Base-by-base conservation (phyloP, 2,797 vertebrate genomes). In the Helostoma temminkii region DNA sequence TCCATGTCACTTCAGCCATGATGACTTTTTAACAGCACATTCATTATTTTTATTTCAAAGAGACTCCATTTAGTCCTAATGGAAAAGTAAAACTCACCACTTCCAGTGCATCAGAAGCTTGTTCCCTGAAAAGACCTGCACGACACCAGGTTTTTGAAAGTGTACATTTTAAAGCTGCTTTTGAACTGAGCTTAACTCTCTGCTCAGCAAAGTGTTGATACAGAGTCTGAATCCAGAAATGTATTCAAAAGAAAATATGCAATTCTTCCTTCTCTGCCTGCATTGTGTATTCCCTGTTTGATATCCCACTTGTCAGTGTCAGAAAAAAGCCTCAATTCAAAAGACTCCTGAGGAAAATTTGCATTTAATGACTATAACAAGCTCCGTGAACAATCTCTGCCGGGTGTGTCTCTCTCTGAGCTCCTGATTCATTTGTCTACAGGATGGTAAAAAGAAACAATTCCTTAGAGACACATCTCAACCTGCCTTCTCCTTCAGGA, bases 291-390 rank as follows among this genome's bases (percentile, higher is more conserved):
- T 36, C 6, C 1, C 32, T 21, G 68, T 82, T 61, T 73, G 53
- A 83, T 73, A 37, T 59, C 61, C 47, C 41, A 21, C 53, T 64
- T 50, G 22, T 64, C 62, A n/a, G 32, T 9, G 49, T 47, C 36
- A 58, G 56, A 32, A 60, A 36, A 58, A 42, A 48, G 67, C 41
- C 5, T 14, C 34, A 54, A 48, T 71, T 66, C 70, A 21, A 64
- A 78, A 25, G 49, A 26, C 39, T 70, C 19, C 28, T 56, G 52
- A 42, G 42, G 45, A 71, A 41, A 72, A 83, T 85, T 80, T 80
- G 58, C 81, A 81, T 81, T 22, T 41, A 54, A 55, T 49, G 57
- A 50, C 68, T 46, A 25, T 9, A 61, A 61, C n/a, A 45, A 48
- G 41, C 64, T 65, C 22, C 36, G 39, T 0, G 26, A 64, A 52